A percentile compares a stretch with the other conserved stretches of the same genome.
Conservation (phyloP, 2,888 invertebrate species). For the Patella caerulea region DNA sequence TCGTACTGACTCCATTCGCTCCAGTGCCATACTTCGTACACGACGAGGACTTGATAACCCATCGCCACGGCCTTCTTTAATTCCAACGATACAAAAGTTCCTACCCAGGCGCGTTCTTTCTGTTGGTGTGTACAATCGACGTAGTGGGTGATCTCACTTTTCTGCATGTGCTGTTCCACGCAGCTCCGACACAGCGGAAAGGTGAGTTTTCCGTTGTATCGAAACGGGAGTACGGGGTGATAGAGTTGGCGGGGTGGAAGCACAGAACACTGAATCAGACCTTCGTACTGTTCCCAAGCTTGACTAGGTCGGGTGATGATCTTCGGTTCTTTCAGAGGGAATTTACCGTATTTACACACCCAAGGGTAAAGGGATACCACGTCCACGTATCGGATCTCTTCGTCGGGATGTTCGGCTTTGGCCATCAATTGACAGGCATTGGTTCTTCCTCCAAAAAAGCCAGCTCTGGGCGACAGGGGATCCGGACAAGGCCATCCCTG, state of each 20-base stretch:
- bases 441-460: neutral
- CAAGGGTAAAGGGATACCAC: neutral
- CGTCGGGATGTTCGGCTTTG: neutral
- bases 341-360: neutral
- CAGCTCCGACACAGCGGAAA: neutral
- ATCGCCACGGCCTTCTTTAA: neutral
- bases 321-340: neutral
- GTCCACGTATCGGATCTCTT: neutral
- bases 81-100: neutral
- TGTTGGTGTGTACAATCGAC: neutral
- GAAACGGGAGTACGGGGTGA: neutral
- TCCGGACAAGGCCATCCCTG: neutral
- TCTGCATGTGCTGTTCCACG: neutral
- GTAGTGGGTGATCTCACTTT: neutral
- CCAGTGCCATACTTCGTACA: neutral
- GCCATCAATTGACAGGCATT: neutral
- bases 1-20: constrained; percentile 1
- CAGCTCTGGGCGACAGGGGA: neutral
- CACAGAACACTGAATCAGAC: neutral
- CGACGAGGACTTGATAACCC: neutral
- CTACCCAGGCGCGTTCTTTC: neutral
- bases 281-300: neutral
- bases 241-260: neutral
- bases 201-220: neutral
- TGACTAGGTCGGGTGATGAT: neutral